Evolutionary conservation across 2,888 invertebrate species (phyloP), one percentile per base, ranked within the genome.

Genomic region (Campoplex nolae): DNA sequence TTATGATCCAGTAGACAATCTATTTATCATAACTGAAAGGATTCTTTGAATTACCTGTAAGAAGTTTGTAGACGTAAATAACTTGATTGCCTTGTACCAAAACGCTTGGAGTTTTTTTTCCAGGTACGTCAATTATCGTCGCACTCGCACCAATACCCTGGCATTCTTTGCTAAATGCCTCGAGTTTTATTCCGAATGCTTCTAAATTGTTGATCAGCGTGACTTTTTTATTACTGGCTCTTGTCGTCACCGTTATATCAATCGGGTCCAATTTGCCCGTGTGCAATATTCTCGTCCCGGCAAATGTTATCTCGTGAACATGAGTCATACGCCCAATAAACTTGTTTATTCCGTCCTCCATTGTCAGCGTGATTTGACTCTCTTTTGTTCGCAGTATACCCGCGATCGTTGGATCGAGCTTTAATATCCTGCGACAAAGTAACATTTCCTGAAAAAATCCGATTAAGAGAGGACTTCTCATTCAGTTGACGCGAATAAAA

Each of bases 71-170:
- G 7, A 96, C 95, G 91, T 95, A 96, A 84, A 95, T 92, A 84
- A 98, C 96, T 96, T 98, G 98, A 95, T 98, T 98, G 11, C 99
- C 99, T 95, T 99, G 99, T 86, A 99, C 96, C 94, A 98, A 96
- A 51, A 99, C 96, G 94, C 98, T 97, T 90, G 97, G 97, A 68
- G 95, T 95, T 91, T 96, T 96, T 91, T 97, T 97, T 79, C 97
- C 97, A 3, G 97, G 96, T 28, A 96, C 94, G 88, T 97, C 96
- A 67, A 96, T 97, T 78, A 98, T 96, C 51, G 97, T 97, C 84
- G 98, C 97, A 91, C 98, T 97, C 23, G 98, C 98, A 0, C 98
- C 98, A 76, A 97, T 98, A 18, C 97, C 97, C 95, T 98, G 98
- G 92, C 98, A 97, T 90, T 96, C 96, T 92, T 97, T 97, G 28